Base-by-base conservation (phyloP, 1,140 invertebrate genomes). In the Calliphora vicina region DNA sequence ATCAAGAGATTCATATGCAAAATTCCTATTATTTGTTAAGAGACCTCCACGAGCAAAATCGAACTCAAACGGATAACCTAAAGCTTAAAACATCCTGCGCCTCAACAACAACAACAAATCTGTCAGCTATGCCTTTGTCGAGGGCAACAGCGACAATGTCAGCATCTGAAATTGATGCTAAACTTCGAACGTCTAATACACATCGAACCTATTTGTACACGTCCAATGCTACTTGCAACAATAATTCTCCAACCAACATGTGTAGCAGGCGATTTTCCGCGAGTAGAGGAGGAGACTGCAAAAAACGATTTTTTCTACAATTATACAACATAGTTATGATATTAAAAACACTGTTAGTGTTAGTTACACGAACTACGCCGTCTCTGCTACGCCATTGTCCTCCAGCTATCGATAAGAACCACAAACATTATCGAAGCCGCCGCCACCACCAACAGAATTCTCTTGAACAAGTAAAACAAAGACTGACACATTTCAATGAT, bases 21-120 rank as follows among this genome's bases (percentile, higher is more conserved):
- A 25, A 67, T 67, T 67, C 61, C 61, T 67, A 67, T 67, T 67
- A 67, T 67, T 67, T 67, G 23, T 67, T 67, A 67, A 67, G 50
- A n/a, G n/a, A n/a, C n/a, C n/a, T n/a, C n/a, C n/a, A n/a, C n/a
- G n/a, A 61, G 5, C 42, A 43, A 43, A 61, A 15, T 61, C 12
- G n/a, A 67, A 67, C 12, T 50, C 45, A 23, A 67, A 23, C 6
- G 61, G n/a, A 67, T 6, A 67, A 67, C 6, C 20, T 20, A 23
- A 67, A 17, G 50, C n/a, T n/a, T 15, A 12, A 5, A 67, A 67
- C 23, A 67, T 23, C 20, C 61, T 23, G 61, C 23, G n/a, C 23
- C 23, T 67, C 61, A 20, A 67, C 61, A 67, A 67, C 61, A 23
- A 67, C 57, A 67, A 23, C 57, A 20, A 17, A 9, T 10, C 15